A percentile compares a stretch with the other conserved stretches of the same genome.
phyloP scores from a whole-genome alignment of 2,888 invertebrate genomes.

The Rhagium mordax region DNA sequence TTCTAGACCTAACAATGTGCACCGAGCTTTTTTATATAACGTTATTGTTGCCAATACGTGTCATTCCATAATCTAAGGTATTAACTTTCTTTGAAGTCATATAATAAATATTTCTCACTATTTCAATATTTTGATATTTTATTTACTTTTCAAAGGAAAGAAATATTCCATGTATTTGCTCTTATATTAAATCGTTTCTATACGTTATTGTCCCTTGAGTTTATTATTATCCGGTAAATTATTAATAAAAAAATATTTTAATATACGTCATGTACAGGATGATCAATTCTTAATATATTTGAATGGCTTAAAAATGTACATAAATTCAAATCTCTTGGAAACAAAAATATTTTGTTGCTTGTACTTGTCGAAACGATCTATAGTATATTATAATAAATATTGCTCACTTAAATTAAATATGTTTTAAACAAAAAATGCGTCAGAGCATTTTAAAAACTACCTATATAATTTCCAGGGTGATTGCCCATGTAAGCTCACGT shows the following conservation, averaged over 20 bases:
- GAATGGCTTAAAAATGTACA: no score
- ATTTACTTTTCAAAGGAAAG: background rate
- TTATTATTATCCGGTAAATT: background rate
- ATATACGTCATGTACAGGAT: background rate
- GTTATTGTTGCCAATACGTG: constrained; percentile 48
- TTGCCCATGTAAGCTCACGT: background rate
- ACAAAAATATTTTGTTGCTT: no score
- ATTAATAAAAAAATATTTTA: background rate
- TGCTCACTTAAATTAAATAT: background rate
- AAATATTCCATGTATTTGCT: background rate
- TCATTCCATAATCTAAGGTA: constrained; percentile 46
- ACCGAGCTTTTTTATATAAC: constrained; percentile 44
- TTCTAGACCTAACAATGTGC: constrained; percentile 49
- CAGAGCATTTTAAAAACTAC: background rate
- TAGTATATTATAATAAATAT: no score
- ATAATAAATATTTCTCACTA: constrained; percentile 4
- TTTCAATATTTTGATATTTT: background rate
- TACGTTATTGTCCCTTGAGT: background rate
- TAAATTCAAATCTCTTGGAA: no score
- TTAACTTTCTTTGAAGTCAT: constrained; percentile 51
- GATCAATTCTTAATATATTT: no score
- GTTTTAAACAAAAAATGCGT: background rate
- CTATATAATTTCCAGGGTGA: background rate
- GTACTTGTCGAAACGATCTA: no score
- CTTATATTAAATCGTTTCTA: background rate